Conservation (phyloP, 2,888 invertebrate species). For the Oxyteleia sp. region DNA sequence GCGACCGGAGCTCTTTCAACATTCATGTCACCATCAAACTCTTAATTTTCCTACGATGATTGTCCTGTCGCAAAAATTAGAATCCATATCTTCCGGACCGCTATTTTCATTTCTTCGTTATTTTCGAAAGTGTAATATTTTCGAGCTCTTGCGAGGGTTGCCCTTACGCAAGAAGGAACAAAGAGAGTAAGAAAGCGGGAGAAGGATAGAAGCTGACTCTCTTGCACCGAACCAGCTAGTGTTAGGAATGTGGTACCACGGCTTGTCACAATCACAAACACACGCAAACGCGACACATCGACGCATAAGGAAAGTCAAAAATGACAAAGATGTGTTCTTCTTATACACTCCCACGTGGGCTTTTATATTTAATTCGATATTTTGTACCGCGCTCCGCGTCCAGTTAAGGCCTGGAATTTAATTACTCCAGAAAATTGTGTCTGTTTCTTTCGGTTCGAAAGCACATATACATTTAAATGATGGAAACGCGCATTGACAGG, state of each 20-base stretch:
- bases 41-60: too few species aligned
- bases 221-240: slow-evolving; percentile 83
- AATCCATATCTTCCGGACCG: too few species aligned
- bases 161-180: slow-evolving; percentile 40
- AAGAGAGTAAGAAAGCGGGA: slow-evolving; percentile 7
- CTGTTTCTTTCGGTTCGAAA: too few species aligned
- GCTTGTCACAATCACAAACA: slow-evolving; percentile 87
- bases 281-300: slow-evolving; percentile 66
- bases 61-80: too few species aligned
- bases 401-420: not conserved
- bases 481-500: not conserved
- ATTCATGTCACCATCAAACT: too few species aligned
- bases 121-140: too few species aligned
- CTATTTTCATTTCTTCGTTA: too few species aligned
- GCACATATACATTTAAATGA: not conserved
- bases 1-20: slow-evolving; percentile 49
- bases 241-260: slow-evolving; percentile 88
- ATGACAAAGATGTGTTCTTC: slow-evolving; percentile 45
- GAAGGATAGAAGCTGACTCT: slow-evolving; percentile 71
- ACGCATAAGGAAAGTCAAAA: slow-evolving; percentile 69
- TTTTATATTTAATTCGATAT: slow-evolving; percentile 19
- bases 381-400: not conserved
- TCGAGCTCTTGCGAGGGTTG: slow-evolving; percentile 4
- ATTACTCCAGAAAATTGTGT: not conserved
- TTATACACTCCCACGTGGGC: slow-evolving; percentile 17